These are phyloP conservation scores for Chlorodrepanis virens DNA, from an alignment of 2,113 vertebrate genomes.

Conservation along the genomic window DNA sequence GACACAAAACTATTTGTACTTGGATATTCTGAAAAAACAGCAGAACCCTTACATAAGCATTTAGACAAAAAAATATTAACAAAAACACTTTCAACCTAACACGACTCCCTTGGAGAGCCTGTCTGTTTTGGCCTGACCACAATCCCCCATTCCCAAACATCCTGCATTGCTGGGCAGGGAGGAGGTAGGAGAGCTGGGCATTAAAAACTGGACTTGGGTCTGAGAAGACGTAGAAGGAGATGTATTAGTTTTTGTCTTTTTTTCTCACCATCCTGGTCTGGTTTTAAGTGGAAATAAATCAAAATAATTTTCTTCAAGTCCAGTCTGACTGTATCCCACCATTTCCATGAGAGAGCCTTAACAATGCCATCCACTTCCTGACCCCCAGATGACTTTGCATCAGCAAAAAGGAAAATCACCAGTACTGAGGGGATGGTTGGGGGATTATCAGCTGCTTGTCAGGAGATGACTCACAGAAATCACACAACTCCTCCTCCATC, in stretches of 20 bases:
- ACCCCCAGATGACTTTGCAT: background rate
- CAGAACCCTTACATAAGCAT: background rate
- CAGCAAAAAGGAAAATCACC: background rate
- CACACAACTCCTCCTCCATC: background rate
- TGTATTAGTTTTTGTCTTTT: background rate
- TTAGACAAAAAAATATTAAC: background rate
- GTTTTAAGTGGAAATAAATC: background rate
- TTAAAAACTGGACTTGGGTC: background rate
- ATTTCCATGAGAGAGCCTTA: background rate
- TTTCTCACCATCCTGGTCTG: background rate
- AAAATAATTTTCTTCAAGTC: background rate
- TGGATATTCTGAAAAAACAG: background rate
- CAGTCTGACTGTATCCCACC: background rate
- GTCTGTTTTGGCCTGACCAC: accelerated
- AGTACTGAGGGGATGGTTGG: background rate
- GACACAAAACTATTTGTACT: background rate
- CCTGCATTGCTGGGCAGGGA: background rate
- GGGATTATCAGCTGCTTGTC: background rate
- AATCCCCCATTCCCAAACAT: background rate
- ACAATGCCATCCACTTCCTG: background rate
- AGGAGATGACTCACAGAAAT: background rate
- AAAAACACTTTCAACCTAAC: background rate
- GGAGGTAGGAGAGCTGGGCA: background rate
- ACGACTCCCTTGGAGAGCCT: accelerated
- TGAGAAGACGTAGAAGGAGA: background rate